Percentiles rank a stretch among this genome's conserved stretches.
Evolutionary conservation across 2,888 invertebrate genomes (phyloP).

Genomic region (Phortica okadai): DNA sequence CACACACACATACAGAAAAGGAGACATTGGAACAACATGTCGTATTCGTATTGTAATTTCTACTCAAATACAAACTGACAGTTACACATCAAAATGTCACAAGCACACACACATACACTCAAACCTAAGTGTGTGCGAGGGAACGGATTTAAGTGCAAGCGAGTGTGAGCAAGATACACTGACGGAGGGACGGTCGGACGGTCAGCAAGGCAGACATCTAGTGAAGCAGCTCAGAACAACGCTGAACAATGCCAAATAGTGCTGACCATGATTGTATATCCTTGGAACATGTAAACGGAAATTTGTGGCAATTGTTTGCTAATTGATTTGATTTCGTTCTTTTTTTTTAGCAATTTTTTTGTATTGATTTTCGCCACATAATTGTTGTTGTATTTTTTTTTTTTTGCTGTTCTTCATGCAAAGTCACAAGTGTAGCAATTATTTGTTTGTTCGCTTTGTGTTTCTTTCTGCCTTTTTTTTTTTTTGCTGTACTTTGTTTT

Average conservation of each 20-base stretch:
- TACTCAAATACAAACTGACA: conserved; percentile 29
- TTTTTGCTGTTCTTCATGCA: background rate
- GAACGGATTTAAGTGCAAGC: background rate
- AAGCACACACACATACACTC: background rate
- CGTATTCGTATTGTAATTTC: background rate
- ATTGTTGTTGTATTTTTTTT: background rate
- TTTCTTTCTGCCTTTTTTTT: background rate
- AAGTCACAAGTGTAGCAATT: conserved; percentile 7
- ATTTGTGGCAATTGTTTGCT: conserved; percentile 36
- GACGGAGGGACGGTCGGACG: background rate
- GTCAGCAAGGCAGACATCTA: background rate
- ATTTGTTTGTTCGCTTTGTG: background rate
- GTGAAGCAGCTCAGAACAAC: background rate
- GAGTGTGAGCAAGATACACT: background rate
- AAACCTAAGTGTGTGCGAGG: background rate
- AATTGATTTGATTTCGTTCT: conserved; percentile 35
- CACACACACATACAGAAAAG: background rate
- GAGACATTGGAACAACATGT: background rate
- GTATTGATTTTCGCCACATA: background rate
- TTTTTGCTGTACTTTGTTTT: background rate
- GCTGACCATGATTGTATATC: conserved; percentile 32
- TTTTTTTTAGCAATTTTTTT: background rate
- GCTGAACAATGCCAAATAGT: conserved; percentile 1
- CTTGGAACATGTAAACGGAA: conserved; percentile 28
- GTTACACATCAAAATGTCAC: conserved; percentile 33